Conservation (phyloP, 2,113 vertebrate species). For the Melanocharis versteri region DNA sequence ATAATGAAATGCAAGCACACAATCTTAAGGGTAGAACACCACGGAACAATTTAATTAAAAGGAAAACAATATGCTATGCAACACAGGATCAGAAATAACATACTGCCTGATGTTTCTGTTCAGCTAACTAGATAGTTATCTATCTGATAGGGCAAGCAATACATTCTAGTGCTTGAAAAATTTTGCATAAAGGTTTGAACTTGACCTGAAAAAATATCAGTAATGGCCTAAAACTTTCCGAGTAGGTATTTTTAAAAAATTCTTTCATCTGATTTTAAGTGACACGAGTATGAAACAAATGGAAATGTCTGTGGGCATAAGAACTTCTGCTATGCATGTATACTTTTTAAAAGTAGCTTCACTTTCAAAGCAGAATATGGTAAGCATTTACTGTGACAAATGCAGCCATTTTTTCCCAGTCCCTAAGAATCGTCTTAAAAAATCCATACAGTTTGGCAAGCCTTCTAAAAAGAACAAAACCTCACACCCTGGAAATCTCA, state of each 20-base stretch:
- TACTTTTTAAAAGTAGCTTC: conserved; percentile 53
- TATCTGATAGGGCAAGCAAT: neutral
- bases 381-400: conserved; percentile 35
- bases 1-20: conserved; percentile 23
- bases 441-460: conserved; percentile 7
- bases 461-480: neutral
- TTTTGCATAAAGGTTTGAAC: neutral
- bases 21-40: conserved; percentile 4
- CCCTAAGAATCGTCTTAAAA: conserved; percentile 49
- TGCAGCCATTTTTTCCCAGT: neutral
- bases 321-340: conserved; percentile 17
- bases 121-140: neutral
- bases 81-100: conserved; percentile 16
- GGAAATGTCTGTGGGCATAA: conserved; percentile 46
- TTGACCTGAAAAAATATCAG: conserved; percentile 25
- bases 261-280: conserved; percentile 56
- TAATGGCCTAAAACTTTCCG: conserved; percentile 43
- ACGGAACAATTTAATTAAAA: conserved; percentile 33
- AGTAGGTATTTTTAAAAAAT: conserved; percentile 32
- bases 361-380: conserved; percentile 49
- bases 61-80: conserved; percentile 35
- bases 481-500: neutral
- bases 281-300: neutral
- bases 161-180: neutral
- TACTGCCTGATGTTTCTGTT: conserved; percentile 4